phyloP scores from a whole-genome alignment of 2,797 vertebrate genomes.

The Cryptoblepharus egeriae region DNA sequence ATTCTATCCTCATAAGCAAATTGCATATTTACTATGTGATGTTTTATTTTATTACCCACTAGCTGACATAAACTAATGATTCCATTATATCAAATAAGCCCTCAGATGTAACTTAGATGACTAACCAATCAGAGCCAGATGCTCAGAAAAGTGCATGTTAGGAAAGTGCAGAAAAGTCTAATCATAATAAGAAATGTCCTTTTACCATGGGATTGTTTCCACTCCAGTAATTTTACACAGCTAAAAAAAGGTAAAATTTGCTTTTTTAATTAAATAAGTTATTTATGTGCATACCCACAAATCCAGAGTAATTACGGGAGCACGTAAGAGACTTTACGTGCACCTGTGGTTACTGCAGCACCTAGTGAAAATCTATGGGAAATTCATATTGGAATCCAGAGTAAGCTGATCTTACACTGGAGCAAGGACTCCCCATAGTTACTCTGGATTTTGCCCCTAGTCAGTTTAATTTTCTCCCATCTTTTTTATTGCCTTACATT shows the following conservation, averaged over 20 bases:
- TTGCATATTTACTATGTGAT: neutral
- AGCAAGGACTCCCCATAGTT: too few relatives aligned
- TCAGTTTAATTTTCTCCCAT: neutral
- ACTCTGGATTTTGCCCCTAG: too few relatives aligned
- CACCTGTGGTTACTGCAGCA: too few relatives aligned
- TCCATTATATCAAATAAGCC: neutral
- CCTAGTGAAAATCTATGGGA: too few relatives aligned
- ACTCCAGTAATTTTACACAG: neutral
- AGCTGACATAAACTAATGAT: neutral
- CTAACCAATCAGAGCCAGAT: constrained; percentile 24
- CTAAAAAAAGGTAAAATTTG: neutral
- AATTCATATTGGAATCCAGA: too few relatives aligned
- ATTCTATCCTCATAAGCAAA: neutral
- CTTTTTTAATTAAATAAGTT: neutral
- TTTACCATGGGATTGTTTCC: constrained; percentile 20
- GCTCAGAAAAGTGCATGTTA: neutral
- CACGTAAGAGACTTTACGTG: too few relatives aligned
- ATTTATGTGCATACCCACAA: too few relatives aligned
- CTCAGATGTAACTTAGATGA: neutral
- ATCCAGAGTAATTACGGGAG: too few relatives aligned
- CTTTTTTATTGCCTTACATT: neutral
- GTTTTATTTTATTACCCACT: neutral
- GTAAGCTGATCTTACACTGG: too few relatives aligned
- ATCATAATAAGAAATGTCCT: neutral
- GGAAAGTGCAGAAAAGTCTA: constrained; percentile 1